Base-by-base conservation (phyloP, 2,797 vertebrate species). In the Hypotaenidia philippensis region DNA sequence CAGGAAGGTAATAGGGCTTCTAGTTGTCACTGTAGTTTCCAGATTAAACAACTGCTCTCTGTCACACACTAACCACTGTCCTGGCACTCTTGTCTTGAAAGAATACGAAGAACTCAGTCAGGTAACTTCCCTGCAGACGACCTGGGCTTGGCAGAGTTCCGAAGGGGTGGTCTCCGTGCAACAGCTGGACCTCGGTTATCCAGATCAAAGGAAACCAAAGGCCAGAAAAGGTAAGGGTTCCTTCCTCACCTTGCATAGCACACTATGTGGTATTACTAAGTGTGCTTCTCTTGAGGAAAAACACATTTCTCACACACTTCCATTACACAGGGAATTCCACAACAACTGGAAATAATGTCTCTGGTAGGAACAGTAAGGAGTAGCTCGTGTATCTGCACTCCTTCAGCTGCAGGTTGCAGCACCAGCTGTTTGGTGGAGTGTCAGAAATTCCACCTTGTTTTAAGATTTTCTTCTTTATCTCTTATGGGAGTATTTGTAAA, bases 151-250 rank as follows among this genome's bases (percentile, higher is more conserved):
- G 97, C 98, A 12, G 98, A 98, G 95, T 99, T 99, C 87, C 98
- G 97, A 91, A 98, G 99, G 98, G 99, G 99, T 3, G 99, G 99
- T 0, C 98, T 99, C 38, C 98, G 99, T 38, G 98, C 99, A 1
- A 99, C 99, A 38, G 99, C 99, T 10, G 99, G 99, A 40, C 99
- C 99, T 32, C 98, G 99, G 77, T 97, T 99, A 27, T 99, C 99
- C 81, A 98, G 99, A 47, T 98, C 99, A n/a, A 99, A 98, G 76
- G 99, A 99, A 64, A 95, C 98, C 31, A 98, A 98, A 44, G 97
- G 97, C 78, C 98, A 97, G 64, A 98, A 98, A 89, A 97, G 96
- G 98, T 98, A 97, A 97, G 1, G 3, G 26, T 31, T 59, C n/a
- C 36, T 76, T 38, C 64, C 63, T 66, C 26, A 53, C 38, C 68